Evolutionary conservation across 2,113 vertebrate genomes (phyloP).

Genomic region (Danionella cerebrum): DNA sequence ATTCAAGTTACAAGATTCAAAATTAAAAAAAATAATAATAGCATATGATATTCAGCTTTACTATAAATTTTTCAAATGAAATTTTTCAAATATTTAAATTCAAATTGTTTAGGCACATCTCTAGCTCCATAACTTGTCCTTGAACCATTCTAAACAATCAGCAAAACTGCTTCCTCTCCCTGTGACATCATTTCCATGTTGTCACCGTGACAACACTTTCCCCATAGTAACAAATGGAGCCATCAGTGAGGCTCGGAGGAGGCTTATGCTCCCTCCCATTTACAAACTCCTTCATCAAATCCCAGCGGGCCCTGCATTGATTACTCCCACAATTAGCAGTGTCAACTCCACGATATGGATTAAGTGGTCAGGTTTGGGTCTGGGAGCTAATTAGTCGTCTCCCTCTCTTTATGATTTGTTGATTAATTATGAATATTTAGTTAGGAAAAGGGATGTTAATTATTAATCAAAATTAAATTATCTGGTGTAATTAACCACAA

Average conservation of each 20-base stretch:
- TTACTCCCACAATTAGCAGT: constrained; percentile 95
- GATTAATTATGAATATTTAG: constrained; percentile 99
- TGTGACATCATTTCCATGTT: constrained; percentile 13
- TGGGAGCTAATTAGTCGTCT: constrained; percentile 96
- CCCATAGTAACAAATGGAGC: constrained; percentile 61
- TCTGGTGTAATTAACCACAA: constrained; percentile 87
- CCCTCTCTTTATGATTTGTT: constrained; percentile 88
- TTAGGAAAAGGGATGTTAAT: constrained; percentile 95
- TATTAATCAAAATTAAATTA: constrained; percentile 98
- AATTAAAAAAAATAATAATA: too few species aligned
- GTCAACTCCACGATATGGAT: constrained; percentile 86
- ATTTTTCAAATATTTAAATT: too few species aligned
- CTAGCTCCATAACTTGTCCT: background rate
- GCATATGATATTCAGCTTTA: too few species aligned
- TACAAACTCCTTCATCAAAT: constrained; percentile 82
- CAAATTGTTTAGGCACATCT: too few species aligned
- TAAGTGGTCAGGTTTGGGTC: constrained; percentile 97
- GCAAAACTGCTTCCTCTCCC: background rate
- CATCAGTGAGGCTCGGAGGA: constrained; percentile 56
- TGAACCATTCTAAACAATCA: background rate
- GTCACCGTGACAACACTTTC: constrained; percentile 52
- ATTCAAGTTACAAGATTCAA: too few species aligned
- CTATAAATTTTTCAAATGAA: too few species aligned
- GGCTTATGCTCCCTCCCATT: constrained; percentile 68
- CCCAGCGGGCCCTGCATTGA: constrained; percentile 86